These are phyloP conservation scores for Mustela erminea DNA, from an alignment of 2,797 vertebrate genomes.

Conservation along the genomic window DNA sequence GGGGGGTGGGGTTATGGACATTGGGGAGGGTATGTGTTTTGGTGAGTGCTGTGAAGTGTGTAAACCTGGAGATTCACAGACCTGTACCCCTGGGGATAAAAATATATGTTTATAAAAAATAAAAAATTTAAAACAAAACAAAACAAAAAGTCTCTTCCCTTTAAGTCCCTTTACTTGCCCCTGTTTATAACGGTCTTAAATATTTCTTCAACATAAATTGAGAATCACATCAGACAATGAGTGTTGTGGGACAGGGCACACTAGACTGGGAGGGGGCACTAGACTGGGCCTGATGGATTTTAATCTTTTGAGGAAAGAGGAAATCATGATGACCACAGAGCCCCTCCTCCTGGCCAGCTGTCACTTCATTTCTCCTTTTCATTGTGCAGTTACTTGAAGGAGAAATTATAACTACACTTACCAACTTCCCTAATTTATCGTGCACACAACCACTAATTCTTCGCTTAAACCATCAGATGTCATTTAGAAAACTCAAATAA, in stretches of 20 bases:
- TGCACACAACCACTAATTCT: not conserved
- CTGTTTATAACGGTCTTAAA: not conserved
- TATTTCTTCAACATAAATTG: not conserved
- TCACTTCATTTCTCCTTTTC: slow-evolving; percentile 18
- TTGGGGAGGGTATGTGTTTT: no score
- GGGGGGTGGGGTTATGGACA: no score
- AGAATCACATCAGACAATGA: not conserved
- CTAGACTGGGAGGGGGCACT: not conserved
- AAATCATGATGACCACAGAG: not conserved
- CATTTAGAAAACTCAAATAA: slow-evolving; percentile 41
- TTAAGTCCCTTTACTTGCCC: not conserved
- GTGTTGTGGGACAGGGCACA: not conserved
- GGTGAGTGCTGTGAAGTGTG: no score
- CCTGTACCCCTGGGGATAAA: no score
- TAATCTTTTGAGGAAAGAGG: slow-evolving; percentile 32
- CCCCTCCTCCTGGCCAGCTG: not conserved
- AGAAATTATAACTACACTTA: not conserved
- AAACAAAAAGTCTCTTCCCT: not conserved
- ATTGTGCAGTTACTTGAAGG: not conserved
- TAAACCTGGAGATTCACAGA: no score
- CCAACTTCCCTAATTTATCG: slow-evolving; percentile 28
- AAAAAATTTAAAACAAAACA: no score
- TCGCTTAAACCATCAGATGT: not conserved
- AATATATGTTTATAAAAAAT: no score
- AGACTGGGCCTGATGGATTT: not conserved